Conservation (phyloP, 2,888 invertebrate genomes). For the Tigriopus californicus region DNA sequence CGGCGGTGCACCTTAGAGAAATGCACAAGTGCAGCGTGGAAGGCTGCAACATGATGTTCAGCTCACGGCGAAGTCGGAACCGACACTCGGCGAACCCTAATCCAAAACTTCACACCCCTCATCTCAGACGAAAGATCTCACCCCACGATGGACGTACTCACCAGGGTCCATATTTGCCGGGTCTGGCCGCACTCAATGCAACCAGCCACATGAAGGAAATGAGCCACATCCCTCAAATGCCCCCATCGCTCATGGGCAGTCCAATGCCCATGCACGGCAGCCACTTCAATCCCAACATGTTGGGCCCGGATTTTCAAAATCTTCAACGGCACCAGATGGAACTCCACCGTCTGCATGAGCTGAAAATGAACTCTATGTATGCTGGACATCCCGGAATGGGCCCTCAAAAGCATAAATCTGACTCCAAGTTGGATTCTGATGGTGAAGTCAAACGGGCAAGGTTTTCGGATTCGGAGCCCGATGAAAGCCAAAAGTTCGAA, state of each 20-base stretch:
- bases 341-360: slow-evolving; percentile 17
- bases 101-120: slow-evolving; percentile 90
- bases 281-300: slow-evolving; percentile 16
- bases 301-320: slow-evolving; percentile 25
- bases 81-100: slow-evolving; percentile 95
- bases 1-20: slow-evolving; percentile 92
- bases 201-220: not conserved
- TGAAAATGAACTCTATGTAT: slow-evolving; percentile 17
- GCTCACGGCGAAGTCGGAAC: slow-evolving; percentile 81
- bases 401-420: slow-evolving; percentile 17
- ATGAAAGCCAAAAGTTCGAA: slow-evolving; percentile 24
- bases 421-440: slow-evolving; percentile 10
- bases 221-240: slow-evolving; percentile 29
- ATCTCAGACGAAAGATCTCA: slow-evolving; percentile 75
- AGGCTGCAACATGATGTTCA: slow-evolving; percentile 98
- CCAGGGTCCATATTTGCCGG: slow-evolving; percentile 35
- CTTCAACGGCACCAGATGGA: slow-evolving; percentile 12
- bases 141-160: slow-evolving; percentile 80
- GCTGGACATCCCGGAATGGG: slow-evolving; percentile 6
- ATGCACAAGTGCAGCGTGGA: slow-evolving; percentile 99
- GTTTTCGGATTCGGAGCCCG: slow-evolving; percentile 26
- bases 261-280: slow-evolving; percentile 10
- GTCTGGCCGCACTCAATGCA: slow-evolving; percentile 17
- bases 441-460: slow-evolving; percentile 18
- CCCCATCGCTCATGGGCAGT: slow-evolving; percentile 17